Evolutionary conservation across 2,888 invertebrate genomes (phyloP).

Genomic region (Cantharis rustica): DNA sequence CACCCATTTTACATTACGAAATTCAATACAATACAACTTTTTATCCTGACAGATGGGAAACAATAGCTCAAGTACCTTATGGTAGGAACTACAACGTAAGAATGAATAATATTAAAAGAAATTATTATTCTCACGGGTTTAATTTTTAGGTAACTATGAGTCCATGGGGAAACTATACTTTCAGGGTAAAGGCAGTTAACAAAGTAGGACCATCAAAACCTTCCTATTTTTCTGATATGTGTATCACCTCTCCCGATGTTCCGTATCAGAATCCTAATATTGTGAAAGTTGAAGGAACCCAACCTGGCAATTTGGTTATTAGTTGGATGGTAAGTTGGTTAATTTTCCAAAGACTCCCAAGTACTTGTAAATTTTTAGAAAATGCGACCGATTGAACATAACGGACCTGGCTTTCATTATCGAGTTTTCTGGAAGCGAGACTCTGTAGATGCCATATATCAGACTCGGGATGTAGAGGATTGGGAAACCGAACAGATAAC

Average conservation of each 20-base stretch:
- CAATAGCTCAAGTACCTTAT: slow-evolving; percentile 75
- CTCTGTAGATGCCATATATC: slow-evolving; percentile 73
- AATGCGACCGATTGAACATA: slow-evolving; percentile 96
- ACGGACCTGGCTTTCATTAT: slow-evolving; percentile 93
- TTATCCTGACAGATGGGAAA: slow-evolving; percentile 84
- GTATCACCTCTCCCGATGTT: slow-evolving; percentile 84
- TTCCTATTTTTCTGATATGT: slow-evolving; percentile 81
- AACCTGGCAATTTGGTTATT: slow-evolving; percentile 89
- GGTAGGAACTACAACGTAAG: slow-evolving; percentile 70
- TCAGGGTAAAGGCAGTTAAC: slow-evolving; percentile 90
- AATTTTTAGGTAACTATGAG: slow-evolving; percentile 62
- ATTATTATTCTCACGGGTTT: background rate
- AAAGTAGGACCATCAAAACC: slow-evolving; percentile 88
- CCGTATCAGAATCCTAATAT: slow-evolving; percentile 93
- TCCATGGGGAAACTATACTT: slow-evolving; percentile 96
- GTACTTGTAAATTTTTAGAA: slow-evolving; percentile 59
- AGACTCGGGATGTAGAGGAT: slow-evolving; percentile 74
- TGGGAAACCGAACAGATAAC: slow-evolving; percentile 73
- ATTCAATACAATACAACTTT: slow-evolving; percentile 94
- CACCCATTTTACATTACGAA: slow-evolving; percentile 87
- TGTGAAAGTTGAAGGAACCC: slow-evolving; percentile 85
- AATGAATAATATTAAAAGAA: slow-evolving; percentile 47
- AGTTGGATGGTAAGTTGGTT: slow-evolving; percentile 79
- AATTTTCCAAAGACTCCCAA: background rate
- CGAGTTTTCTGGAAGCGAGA: slow-evolving; percentile 84